Evolutionary conservation across 1,140 invertebrate species (phyloP).

Genomic region (Cyclina sinensis): DNA sequence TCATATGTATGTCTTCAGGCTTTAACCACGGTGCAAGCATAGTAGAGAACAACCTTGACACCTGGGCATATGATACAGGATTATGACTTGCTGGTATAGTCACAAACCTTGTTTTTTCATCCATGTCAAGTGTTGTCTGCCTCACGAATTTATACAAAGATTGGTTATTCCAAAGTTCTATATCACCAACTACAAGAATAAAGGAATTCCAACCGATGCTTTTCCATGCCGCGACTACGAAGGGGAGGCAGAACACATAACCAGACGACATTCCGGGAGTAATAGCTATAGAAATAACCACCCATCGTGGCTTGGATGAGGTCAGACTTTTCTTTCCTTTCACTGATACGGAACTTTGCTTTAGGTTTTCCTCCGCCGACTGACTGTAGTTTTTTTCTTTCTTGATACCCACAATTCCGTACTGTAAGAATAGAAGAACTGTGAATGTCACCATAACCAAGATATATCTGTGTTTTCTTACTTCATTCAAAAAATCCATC

Average conservation of each 20-base stretch:
- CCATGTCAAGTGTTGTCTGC: not conserved
- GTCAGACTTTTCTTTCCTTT: not conserved
- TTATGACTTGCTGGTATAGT: not conserved
- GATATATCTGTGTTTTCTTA: too few relatives aligned
- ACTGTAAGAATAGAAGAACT: not conserved
- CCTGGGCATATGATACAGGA: constrained; percentile 7
- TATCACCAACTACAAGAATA: not conserved
- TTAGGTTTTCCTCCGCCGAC: not conserved
- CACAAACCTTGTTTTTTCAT: not conserved
- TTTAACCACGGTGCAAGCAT: not conserved
- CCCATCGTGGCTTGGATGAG: not conserved
- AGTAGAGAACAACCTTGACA: not conserved
- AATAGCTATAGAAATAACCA: not conserved
- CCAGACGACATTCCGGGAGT: not conserved
- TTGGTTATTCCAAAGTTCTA: not conserved
- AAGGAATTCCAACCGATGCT: not conserved
- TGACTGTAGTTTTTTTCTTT: not conserved
- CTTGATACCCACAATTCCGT: not conserved
- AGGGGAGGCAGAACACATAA: not conserved
- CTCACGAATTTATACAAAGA: not conserved
- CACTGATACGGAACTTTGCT: not conserved
- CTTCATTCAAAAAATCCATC: too few relatives aligned
- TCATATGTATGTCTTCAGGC: not conserved
- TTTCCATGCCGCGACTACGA: not conserved
- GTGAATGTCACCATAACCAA: not conserved